phyloP scores from a whole-genome alignment of 2,113 vertebrate genomes.

The Picathartes gymnocephalus region DNA sequence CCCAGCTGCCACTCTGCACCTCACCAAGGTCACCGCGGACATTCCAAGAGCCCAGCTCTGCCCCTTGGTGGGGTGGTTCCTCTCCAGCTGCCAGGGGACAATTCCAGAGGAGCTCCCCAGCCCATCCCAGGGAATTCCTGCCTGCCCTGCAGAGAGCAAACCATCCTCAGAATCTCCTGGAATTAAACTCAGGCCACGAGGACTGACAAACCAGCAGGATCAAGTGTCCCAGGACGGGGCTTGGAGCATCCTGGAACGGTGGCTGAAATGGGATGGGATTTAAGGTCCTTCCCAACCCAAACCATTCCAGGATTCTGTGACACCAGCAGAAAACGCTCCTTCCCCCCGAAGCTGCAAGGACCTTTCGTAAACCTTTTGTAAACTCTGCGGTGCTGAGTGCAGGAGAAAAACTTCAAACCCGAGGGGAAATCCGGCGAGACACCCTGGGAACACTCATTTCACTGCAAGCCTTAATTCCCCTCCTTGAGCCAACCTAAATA shows the following conservation, averaged over 20 bases:
- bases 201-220: not conserved
- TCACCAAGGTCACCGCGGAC: not conserved
- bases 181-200: fast-evolving
- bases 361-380: not conserved
- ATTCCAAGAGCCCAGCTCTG: not conserved
- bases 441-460: fast-evolving
- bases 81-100: not conserved
- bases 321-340: fast-evolving
- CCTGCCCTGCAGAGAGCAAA: not conserved
- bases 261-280: not conserved
- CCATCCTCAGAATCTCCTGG: not conserved
- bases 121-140: not conserved
- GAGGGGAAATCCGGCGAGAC: not conserved
- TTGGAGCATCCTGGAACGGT: not conserved
- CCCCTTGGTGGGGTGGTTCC: fast-evolving
- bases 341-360: not conserved
- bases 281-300: not conserved
- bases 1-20: fast-evolving
- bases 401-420: not conserved
- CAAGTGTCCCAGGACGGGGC: not conserved
- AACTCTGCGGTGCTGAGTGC: not conserved
- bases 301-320: not conserved
- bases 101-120: not conserved
- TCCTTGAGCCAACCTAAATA: not conserved
- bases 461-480: not conserved